Base-by-base conservation (phyloP, 2,797 vertebrate genomes). In the Momotus momota region DNA sequence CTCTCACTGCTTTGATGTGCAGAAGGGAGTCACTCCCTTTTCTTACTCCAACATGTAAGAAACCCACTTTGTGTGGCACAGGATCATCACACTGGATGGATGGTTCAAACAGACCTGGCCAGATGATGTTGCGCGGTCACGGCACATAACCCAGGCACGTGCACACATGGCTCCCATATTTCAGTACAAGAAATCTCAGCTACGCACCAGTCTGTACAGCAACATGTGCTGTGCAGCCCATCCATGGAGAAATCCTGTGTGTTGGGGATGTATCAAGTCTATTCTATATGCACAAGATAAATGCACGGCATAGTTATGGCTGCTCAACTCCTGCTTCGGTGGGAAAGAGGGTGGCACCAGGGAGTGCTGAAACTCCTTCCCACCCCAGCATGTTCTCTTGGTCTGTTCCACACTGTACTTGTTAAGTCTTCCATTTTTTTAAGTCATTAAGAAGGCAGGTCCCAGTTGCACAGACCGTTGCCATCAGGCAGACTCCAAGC, bases 121-220 rank as follows among this genome's bases (percentile, higher is more conserved):
- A 81, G 81, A 88, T 62, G 80, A 35, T 6, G 45, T 9, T 83
- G 88, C 77, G 60, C 20, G 69, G 88, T 86, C 58, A 62, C 14
- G 26, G 54, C 58, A 93, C 2, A 1, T 46, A 91, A 80, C 23
- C 45, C 81, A 78, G 73, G 80, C 85, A 69, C 14, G 23, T 43
- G 52, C 55, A 92, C 96, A 95, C 66, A 41, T 41, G 93, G 80
- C 26, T 79, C 13, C 71, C 77, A 92, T 6, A 78, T 75, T 84
- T 70, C 35, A 72, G 54, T 7, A 33, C 35, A 49, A 91, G 55
- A 72, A 84, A 88, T 69, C 41, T 38, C 77, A 86, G 70, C 77
- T 66, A 79, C 9, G 2, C 41, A 54, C n/a, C 49, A 54, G 41
- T 40, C 51, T 57, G 7, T 46, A 41, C 14, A 69, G 70, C 55